Evolutionary conservation across 2,888 invertebrate species (phyloP).

Genomic region (Opisthograptis luteolata): DNA sequence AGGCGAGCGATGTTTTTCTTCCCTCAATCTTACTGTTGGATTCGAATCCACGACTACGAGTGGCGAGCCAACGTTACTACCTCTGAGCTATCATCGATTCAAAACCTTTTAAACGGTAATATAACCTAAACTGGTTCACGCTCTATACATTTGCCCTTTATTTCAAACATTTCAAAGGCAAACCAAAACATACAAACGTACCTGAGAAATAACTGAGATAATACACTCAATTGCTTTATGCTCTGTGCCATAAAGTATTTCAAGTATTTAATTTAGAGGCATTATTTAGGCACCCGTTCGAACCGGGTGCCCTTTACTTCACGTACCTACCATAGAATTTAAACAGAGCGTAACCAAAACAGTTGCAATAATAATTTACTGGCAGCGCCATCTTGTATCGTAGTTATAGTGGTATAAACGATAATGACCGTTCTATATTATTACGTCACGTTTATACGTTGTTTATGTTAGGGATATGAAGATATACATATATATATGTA

Average conservation of each 20-base stretch:
- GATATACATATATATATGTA: constrained; percentile 1
- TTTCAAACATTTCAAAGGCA: too few species aligned
- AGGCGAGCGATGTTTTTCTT: too few species aligned
- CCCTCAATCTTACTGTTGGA: too few species aligned
- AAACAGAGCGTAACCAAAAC: constrained; percentile 45
- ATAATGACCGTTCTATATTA: constrained; percentile 34
- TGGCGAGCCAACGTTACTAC: too few species aligned
- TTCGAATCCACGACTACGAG: too few species aligned
- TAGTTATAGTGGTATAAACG: constrained; percentile 41
- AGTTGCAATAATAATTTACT: constrained; percentile 50
- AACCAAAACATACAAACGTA: constrained; percentile 2
- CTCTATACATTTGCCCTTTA: too few species aligned
- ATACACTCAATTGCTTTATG: background rate
- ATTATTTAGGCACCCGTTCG: too few species aligned
- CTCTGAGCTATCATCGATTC: too few species aligned
- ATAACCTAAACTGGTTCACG: too few species aligned
- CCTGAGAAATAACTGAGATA: constrained; percentile 2
- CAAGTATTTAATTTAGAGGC: constrained; percentile 24
- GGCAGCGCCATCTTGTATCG: constrained; percentile 43
- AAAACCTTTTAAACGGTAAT: too few species aligned
- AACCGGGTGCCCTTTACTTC: constrained; percentile 36
- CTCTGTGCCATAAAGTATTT: constrained; percentile 23
- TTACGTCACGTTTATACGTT: constrained; percentile 3
- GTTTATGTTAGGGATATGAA: background rate
- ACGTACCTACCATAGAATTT: constrained; percentile 44